These are phyloP conservation scores for Notodromas monacha DNA, from an alignment of 2,888 invertebrate genomes.

Conservation along the genomic window DNA sequence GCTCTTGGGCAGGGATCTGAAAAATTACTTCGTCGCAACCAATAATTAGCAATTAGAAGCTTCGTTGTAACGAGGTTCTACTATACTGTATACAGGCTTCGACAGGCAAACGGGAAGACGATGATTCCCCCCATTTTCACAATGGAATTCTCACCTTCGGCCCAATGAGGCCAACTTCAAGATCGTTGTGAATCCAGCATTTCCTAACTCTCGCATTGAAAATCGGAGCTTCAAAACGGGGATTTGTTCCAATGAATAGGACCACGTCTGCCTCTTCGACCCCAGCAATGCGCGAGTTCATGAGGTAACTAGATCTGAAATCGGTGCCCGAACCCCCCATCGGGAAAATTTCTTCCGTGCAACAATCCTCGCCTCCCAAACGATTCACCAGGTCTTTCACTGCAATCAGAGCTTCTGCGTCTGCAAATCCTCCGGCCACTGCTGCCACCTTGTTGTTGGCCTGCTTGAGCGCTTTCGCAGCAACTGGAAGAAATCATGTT, in stretches of 20 bases:
- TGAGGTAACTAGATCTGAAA: constrained; percentile 56
- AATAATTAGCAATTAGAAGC: too few species aligned
- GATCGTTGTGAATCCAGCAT: constrained; percentile 71
- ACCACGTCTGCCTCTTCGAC: constrained; percentile 79
- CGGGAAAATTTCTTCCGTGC: constrained; percentile 76
- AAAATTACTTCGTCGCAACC: too few species aligned
- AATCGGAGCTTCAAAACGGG: constrained; percentile 80
- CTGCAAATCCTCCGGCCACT: constrained; percentile 58
- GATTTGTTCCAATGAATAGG: constrained; percentile 76
- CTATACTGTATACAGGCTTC: too few species aligned
- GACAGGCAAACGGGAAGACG: too few species aligned
- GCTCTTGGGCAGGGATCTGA: too few species aligned
- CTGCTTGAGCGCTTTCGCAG: constrained; percentile 27
- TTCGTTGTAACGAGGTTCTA: too few species aligned
- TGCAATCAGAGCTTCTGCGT: constrained; percentile 61
- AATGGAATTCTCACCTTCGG: too few species aligned
- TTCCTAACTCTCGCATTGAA: constrained; percentile 83
- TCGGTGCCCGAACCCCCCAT: constrained; percentile 42
- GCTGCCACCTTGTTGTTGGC: constrained; percentile 39
- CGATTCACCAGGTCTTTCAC: constrained; percentile 70
- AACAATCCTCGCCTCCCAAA: constrained; percentile 47
- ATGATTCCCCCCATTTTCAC: too few species aligned
- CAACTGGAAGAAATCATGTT: too few species aligned
- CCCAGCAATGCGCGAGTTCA: constrained; percentile 63
- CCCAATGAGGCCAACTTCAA: constrained; percentile 50